Evolutionary conservation across 1,140 invertebrate species (phyloP), one percentile per base, ranked within the genome.

Genomic region (Leptoteleia sp.): DNA sequence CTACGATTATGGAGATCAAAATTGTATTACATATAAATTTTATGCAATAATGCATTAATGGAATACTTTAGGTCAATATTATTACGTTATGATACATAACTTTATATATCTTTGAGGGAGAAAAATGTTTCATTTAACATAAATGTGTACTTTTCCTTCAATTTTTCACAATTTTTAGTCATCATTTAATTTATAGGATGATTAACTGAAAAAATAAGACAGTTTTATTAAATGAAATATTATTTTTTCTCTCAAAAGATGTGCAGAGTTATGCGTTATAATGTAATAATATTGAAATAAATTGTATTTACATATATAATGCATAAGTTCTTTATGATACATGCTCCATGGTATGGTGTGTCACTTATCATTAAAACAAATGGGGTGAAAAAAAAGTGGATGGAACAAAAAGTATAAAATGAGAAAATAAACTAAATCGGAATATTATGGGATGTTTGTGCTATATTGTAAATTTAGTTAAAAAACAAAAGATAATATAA

Each of bases 321-420:
- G 25, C 3, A 16, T 48, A 25, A 13, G 25, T 61, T 29, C 9
- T 16, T 33, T 52, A 42, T 67, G 13, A 45, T 68, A 68, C 31
- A 68, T 12, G 61, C 42, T 65, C 16, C 72, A 76, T 75, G 71
- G 72, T 57, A 35, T 67, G 72, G 72, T 68, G 72, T 17, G 54
- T 76, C 29, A 76, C 62, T 76, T 61, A 52, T n/a, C 15, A 40
- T 42, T 8, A 12, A 54, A 33, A 31, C 15, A 13, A 38, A 38
- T n/a, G n/a, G 4, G 31, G 15, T 27, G 17, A 33, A 29, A 43
- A 33, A 43, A 55, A 57, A 16, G 22, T 3, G n/a, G 13, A 52
- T 15, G 12, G 15, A 68, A 37, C 29, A 6, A 6, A 59, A 29
- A 25, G 19, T 7, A 52, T 43, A 29, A 54, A 45, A 45, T 5